Percentiles rank a stretch among this genome's conserved stretches.
phyloP scores from a whole-genome alignment of 1,140 invertebrate genomes.

The Plodia interpunctella region DNA sequence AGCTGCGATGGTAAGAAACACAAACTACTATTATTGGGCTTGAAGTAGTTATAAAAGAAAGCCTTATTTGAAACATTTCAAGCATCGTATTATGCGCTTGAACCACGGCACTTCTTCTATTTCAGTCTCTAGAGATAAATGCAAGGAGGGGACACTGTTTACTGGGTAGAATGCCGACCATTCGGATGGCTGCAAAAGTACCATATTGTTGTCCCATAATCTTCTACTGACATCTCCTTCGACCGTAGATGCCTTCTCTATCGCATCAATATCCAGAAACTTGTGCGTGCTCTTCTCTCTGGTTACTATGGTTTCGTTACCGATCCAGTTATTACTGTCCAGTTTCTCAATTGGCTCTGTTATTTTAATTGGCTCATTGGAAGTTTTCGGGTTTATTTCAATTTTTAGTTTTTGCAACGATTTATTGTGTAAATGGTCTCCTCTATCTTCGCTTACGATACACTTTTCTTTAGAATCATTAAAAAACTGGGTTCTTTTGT shows the following conservation, averaged over 20 bases:
- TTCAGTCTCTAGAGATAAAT: constrained; percentile 35
- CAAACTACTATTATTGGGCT: too few species aligned
- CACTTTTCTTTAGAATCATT: neutral
- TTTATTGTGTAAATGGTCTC: constrained; percentile 6
- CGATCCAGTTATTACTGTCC: constrained; percentile 34
- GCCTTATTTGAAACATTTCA: constrained; percentile 48
- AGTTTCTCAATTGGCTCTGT: constrained; percentile 36
- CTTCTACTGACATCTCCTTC: constrained; percentile 16
- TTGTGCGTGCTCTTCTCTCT: constrained; percentile 1
- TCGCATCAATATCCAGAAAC: neutral
- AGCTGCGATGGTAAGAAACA: too few species aligned
- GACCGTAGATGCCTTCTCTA: neutral
- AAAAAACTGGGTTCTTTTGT: neutral
- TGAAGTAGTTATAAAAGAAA: too few species aligned
- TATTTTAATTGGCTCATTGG: constrained; percentile 14
- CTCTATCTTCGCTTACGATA: neutral
- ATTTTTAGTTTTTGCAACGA: constrained; percentile 20
- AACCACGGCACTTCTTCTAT: constrained; percentile 37
- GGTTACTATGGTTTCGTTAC: constrained; percentile 15
- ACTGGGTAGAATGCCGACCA: constrained; percentile 31
- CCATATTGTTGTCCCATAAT: constrained; percentile 30
- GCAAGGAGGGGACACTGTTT: constrained; percentile 34
- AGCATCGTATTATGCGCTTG: constrained; percentile 36
- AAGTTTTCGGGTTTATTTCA: constrained; percentile 15
- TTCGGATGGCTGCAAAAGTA: constrained; percentile 31